These are phyloP conservation scores for Leptopilina myrica DNA, from an alignment of 2,888 invertebrate genomes.

Conservation along the genomic window DNA sequence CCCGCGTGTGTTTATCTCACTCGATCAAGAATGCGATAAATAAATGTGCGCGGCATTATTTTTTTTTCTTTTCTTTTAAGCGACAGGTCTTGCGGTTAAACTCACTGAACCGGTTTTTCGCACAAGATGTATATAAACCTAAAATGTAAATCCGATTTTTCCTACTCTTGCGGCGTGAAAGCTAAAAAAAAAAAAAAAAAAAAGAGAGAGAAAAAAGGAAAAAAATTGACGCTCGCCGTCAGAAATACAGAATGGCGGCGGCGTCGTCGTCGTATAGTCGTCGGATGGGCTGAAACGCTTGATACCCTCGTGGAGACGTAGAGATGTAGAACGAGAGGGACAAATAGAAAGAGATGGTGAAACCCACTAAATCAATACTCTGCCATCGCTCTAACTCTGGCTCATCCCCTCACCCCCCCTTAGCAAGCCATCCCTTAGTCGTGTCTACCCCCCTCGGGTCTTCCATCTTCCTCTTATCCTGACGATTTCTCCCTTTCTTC, in stretches of 20 bases:
- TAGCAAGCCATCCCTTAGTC: constrained; percentile 52
- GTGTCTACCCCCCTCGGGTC: constrained; percentile 58
- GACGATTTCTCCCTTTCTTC: constrained; percentile 55
- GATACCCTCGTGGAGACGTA: constrained; percentile 65
- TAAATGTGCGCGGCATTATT: not conserved
- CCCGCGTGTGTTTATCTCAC: constrained; percentile 47
- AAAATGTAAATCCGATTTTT: constrained; percentile 7
- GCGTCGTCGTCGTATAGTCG: constrained; percentile 55
- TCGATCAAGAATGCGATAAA: constrained; percentile 35
- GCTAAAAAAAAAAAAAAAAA: not conserved
- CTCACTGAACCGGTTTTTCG: constrained; percentile 2
- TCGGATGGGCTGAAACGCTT: constrained; percentile 58
- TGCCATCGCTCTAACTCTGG: constrained; percentile 77
- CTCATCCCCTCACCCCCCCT: constrained; percentile 68
- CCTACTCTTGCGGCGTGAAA: constrained; percentile 11
- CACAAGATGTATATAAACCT: not conserved
- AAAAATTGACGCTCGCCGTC: constrained; percentile 14
- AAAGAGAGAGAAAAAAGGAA: not conserved
- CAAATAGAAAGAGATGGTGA: constrained; percentile 76
- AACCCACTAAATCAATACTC: constrained; percentile 77
- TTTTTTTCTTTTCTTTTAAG: too few relatives aligned
- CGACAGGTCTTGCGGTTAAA: not conserved
- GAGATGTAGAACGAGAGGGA: constrained; percentile 73
- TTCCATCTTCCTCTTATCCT: constrained; percentile 50
- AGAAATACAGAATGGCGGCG: constrained; percentile 57